A percentile compares a stretch with the other conserved stretches of the same genome.
Evolutionary conservation across 2,113 vertebrate genomes (phyloP).

Genomic region (Morone chrysops): DNA sequence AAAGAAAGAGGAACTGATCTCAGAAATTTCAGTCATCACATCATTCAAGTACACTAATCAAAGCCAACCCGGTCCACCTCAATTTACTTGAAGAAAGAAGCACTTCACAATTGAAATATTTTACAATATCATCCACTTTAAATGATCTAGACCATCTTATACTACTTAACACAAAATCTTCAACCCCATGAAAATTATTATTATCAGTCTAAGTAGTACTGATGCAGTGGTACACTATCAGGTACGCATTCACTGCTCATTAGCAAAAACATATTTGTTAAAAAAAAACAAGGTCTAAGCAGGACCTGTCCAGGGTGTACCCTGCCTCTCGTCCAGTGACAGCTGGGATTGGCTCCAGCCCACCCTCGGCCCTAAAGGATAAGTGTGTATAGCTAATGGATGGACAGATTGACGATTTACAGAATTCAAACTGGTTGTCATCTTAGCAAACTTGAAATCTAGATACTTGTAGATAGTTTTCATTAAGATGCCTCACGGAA

Average conservation of each 20-base stretch:
- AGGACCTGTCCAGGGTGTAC: neutral
- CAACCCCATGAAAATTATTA: neutral
- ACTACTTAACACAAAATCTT: slow-evolving; percentile 23
- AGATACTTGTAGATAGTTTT: neutral
- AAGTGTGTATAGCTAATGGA: neutral
- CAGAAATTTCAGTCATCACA: slow-evolving; percentile 42
- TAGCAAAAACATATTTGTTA: neutral
- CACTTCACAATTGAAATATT: slow-evolving; percentile 44
- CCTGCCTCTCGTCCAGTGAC: neutral
- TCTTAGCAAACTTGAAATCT: slow-evolving; percentile 13
- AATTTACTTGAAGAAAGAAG: slow-evolving; percentile 55
- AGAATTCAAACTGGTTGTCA: slow-evolving; percentile 8
- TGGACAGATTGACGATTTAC: neutral
- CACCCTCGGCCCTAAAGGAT: too few species aligned
- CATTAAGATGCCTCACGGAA: slow-evolving; percentile 25
- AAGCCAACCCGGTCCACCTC: slow-evolving; percentile 47
- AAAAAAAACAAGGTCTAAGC: neutral
- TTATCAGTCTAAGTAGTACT: neutral
- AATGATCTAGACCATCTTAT: slow-evolving; percentile 30
- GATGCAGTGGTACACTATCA: neutral
- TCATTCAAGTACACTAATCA: slow-evolving; percentile 60
- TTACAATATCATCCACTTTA: slow-evolving; percentile 42
- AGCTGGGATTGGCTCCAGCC: neutral
- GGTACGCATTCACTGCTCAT: neutral
- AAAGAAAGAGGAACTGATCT: slow-evolving; percentile 29